Base-by-base conservation (phyloP, 2,888 invertebrate species). In the Carterocephalus palaemon region DNA sequence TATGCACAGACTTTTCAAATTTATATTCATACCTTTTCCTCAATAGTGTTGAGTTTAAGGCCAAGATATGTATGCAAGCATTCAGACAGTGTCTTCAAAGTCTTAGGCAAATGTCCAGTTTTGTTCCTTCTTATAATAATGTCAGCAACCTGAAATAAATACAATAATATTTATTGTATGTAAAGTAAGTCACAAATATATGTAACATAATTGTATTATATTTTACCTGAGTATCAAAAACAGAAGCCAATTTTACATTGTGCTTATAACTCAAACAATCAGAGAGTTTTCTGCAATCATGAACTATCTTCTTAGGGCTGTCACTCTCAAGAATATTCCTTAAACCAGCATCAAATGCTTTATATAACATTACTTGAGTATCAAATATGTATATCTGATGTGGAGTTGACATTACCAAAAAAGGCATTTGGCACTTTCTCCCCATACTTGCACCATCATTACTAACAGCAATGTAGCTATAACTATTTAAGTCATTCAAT, bases 241-340 rank as follows among this genome's bases (percentile, higher is more conserved):
- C 80, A 56, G 89, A 89, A 46, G 75, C 68, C 38, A 90, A 64
- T 54, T 83, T 79, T 6, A 90, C 82, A 64, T 81, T 75, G 63
- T 89, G 90, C 57, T 89, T 88, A 60, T 90, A 89, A 63, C 77
- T 85, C 32, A 91, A 68, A 54, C 89, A 88, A 59, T 91, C 91
- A 0, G 90, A 88, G 43, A 89, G 60, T 51, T 82, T 79, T 47
- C 90, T 77, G 51, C 88, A 89, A 59, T 90, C 88, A 74, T 91
- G 90, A 17, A 89, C 75, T 52, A 91, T 88, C 73, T 90, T 89
- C 43, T 86, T 80, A 16, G 88, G 80, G 36, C 55, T 61, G 19
- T 75, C 75, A 68, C 75, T 73, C 57, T 86, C 81, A 38, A 88
- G 67, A 2, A 88, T 54, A 29, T 80, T 70, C 52, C 77, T 81